A percentile compares a stretch with the other conserved stretches of the same genome.
Evolutionary conservation across 2,113 vertebrate genomes (phyloP).

Genomic region (rat (Rattus norvegicus)): DNA sequence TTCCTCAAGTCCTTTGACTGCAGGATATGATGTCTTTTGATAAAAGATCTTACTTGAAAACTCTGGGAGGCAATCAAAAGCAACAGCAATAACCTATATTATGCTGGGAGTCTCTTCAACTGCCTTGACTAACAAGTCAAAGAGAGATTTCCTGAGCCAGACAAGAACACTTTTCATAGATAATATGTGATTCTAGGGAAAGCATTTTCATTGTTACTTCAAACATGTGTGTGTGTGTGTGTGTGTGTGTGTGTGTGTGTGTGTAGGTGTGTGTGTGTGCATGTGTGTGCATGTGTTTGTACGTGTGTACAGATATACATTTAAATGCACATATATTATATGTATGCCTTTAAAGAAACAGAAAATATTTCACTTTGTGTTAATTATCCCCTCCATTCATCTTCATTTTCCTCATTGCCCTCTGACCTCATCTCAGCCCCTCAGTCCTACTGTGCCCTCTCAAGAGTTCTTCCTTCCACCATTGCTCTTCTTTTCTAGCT

Average conservation of each 20-base stretch:
- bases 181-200: not conserved
- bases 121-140: not conserved
- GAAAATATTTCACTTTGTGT: not conserved
- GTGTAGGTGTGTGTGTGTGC: no score
- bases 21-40: not conserved
- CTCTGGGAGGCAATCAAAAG: not conserved
- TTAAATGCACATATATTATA: not conserved
- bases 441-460: not conserved
- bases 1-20: not conserved
- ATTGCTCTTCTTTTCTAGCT: not conserved
- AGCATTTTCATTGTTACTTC: not conserved
- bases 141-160: not conserved
- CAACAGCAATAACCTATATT: not conserved
- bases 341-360: not conserved
- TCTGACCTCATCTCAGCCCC: not conserved
- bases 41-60: not conserved
- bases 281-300: no score
- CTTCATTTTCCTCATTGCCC: no score
- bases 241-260: not conserved
- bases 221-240: not conserved
- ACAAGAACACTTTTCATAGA: not conserved
- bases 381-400: not conserved
- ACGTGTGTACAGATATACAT: not conserved
- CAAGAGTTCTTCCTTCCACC: not conserved
- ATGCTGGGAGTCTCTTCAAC: not conserved